phyloP scores from a whole-genome alignment of 2,888 invertebrate species.

The Andrena minutula region DNA sequence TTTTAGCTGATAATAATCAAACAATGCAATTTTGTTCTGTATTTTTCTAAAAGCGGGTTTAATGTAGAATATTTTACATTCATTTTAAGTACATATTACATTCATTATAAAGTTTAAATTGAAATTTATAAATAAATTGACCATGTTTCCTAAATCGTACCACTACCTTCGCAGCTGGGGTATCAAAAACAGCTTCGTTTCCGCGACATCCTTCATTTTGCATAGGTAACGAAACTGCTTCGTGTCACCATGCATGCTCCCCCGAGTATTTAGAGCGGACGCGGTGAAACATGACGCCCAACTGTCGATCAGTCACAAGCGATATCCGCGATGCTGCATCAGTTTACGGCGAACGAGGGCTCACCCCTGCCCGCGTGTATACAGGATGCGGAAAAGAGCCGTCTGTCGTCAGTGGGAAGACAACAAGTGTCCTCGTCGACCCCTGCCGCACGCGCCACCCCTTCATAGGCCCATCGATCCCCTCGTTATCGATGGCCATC shows the following conservation, averaged over 20 bases:
- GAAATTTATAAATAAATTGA: no score
- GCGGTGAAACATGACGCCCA: conserved; percentile 50
- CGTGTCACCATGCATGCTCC: neutral
- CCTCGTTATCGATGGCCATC: conserved; percentile 12
- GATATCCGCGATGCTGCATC: conserved; percentile 39
- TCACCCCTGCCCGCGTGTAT: neutral
- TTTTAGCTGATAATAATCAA: no score
- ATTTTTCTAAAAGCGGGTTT: no score
- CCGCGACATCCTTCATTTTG: neutral
- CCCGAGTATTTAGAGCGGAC: conserved; percentile 15
- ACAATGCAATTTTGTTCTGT: no score
- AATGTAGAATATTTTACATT: no score
- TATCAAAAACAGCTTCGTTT: no score
- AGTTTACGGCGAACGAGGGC: conserved; percentile 41
- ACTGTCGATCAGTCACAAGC: conserved; percentile 34
- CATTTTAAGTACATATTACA: no score
- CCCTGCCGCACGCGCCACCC: conserved; percentile 46
- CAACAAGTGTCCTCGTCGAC: conserved; percentile 68
- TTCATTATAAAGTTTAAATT: no score
- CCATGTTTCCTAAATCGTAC: no score
- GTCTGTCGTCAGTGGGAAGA: conserved; percentile 65
- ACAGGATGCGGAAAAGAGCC: conserved; percentile 70
- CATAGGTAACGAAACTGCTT: neutral
- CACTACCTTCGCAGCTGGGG: no score
- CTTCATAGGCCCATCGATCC: conserved; percentile 24